Base-by-base conservation (phyloP, 2,113 vertebrate species). In the Siniperca knerii region DNA sequence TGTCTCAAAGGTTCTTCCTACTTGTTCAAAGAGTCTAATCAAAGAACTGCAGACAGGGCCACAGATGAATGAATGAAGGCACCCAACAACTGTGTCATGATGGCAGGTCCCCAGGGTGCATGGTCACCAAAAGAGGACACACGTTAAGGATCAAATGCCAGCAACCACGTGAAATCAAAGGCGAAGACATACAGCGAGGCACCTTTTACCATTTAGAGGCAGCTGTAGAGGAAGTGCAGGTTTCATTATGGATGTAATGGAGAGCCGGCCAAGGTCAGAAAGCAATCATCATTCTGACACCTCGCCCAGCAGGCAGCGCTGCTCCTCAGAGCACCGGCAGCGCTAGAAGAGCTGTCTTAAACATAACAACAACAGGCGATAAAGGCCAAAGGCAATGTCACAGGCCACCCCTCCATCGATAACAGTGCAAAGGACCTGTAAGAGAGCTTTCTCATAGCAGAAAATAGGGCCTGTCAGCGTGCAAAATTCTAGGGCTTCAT, bases 201-300 rank as follows among this genome's bases (percentile, higher is more conserved):
- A 93, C 92, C 93, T 92, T 91, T 94, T 93, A 90, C 92, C 93
- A 93, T 95, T 94, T 93, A 94, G 89, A 94, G 90, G 87, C 79
- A 89, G 91, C 90, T 88, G 93, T 83, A 90, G 87, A 92, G 86
- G 87, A 94, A 90, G 90, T 66, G 75, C 57, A 91, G 86, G 67
- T 94, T 94, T 96, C 76, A 94, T 92, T 95, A 91, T 87, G 92
- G 94, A 93, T 94, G 90, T 94, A 93, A 95, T 94, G 90, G 94
- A 89, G 92, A 91, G 89, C 60, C 18, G 61, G 75, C 85, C 85
- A 82, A 94, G 94, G 95, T 96, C 95, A 94, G 91, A 82, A 93
- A 92, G 92, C 93, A 95, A 95, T 95, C 95, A 95, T 93, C 90
- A 89, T 87, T 82, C 88, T 92, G 92, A 95, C 94, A 95, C 93